phyloP scores from a whole-genome alignment of 2,113 vertebrate genomes.

The Neolamprologus modestus region DNA sequence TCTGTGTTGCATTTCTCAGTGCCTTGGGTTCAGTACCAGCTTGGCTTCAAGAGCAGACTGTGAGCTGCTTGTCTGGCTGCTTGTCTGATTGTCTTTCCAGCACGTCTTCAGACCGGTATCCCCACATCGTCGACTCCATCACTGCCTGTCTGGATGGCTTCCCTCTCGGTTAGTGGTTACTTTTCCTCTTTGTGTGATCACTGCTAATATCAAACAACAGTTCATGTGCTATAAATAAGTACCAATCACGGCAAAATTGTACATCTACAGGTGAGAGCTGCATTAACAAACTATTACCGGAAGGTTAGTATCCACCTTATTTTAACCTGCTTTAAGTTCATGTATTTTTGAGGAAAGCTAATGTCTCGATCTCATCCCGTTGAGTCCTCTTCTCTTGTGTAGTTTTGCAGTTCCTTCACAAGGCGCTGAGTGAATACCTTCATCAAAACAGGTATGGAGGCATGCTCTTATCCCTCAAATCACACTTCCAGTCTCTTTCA shows the following conservation, averaged over 20 bases:
- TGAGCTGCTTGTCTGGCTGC: constrained; percentile 68
- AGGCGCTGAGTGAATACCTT: constrained; percentile 72
- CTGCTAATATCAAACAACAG: neutral
- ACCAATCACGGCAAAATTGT: neutral
- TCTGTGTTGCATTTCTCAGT: constrained; percentile 53
- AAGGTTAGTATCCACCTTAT: constrained; percentile 68
- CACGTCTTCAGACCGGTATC: constrained; percentile 56
- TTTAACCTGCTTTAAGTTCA: neutral
- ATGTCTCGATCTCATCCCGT: neutral
- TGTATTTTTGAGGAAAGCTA: neutral
- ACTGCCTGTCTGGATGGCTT: constrained; percentile 82
- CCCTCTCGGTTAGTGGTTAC: constrained; percentile 71
- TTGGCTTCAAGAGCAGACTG: constrained; percentile 50
- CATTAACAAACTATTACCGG: constrained; percentile 74
- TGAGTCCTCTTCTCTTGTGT: constrained; percentile 19
- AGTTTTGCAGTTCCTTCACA: constrained; percentile 86
- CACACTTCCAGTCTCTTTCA: neutral
- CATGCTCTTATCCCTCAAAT: neutral
- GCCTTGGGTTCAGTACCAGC: constrained; percentile 76
- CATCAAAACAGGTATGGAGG: constrained; percentile 80
- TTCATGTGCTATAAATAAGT: neutral
- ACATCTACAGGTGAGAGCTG: constrained; percentile 75
- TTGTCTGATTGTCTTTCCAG: constrained; percentile 74
- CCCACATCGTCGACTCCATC: constrained; percentile 78
- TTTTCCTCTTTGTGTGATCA: neutral